Evolutionary conservation across 1,140 invertebrate genomes (phyloP).

Genomic region (Andrena cerasifolii): DNA sequence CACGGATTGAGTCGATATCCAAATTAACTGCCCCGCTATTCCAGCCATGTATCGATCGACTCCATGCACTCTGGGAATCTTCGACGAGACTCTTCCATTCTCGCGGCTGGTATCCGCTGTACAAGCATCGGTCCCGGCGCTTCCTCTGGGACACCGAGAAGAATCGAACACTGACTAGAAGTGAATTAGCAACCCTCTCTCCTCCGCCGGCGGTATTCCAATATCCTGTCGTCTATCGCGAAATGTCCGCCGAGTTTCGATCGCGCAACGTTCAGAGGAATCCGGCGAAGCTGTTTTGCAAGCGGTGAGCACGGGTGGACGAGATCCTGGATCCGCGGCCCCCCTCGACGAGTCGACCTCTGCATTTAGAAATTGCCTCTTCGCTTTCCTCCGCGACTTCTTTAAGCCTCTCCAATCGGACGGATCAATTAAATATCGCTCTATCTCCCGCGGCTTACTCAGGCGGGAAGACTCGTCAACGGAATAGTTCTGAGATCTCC

Average conservation of each 20-base stretch:
- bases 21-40: background rate
- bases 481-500: too few species aligned
- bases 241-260: conserved; percentile 17
- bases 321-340: background rate
- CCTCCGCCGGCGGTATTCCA: conserved; percentile 14
- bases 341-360: background rate
- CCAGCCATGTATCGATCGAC: background rate
- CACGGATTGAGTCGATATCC: too few species aligned
- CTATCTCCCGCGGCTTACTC: too few species aligned
- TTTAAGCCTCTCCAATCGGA: too few species aligned
- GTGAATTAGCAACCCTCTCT: conserved; percentile 37
- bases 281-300: background rate
- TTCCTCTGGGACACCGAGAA: background rate
- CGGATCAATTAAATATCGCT: too few species aligned
- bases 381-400: too few species aligned
- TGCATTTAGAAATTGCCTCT: background rate
- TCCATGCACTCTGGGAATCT: background rate
- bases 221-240: conserved; percentile 30
- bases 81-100: background rate
- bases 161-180: conserved; percentile 7
- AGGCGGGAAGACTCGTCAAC: too few species aligned
- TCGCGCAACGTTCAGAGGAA: conserved; percentile 1
- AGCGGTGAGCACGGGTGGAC: background rate
- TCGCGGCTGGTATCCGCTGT: background rate
- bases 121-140: too few species aligned